Percentiles rank a stretch among this genome's conserved stretches.
These are phyloP conservation scores for Nestor notabilis DNA, from an alignment of 2,113 vertebrate genomes.

Conservation along the genomic window DNA sequence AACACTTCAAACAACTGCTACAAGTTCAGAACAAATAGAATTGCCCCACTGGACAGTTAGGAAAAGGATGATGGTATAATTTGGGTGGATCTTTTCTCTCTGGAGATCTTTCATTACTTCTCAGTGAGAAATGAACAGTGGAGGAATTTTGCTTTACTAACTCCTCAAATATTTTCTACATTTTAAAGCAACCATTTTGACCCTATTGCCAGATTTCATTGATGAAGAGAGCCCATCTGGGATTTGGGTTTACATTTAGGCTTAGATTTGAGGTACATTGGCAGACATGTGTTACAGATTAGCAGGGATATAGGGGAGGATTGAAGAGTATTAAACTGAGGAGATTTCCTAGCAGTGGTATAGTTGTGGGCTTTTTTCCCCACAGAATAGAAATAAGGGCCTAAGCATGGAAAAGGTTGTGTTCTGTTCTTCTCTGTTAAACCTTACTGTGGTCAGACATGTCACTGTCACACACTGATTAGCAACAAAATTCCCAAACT, in stretches of 20 bases:
- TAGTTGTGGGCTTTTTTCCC: neutral
- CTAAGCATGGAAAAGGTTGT: neutral
- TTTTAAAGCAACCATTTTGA: neutral
- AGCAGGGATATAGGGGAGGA: neutral
- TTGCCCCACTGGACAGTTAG: neutral
- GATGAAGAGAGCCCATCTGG: neutral
- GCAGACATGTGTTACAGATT: neutral
- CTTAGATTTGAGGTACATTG: neutral
- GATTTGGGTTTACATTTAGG: neutral
- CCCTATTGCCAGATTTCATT: neutral
- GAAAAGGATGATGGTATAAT: neutral
- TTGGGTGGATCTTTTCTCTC: neutral
- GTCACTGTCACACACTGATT: constrained; percentile 1
- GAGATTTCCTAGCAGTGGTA: neutral
- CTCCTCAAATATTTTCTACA: neutral
- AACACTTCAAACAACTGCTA: neutral
- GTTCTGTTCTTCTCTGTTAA: neutral
- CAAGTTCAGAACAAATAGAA: neutral
- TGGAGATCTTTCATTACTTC: neutral
- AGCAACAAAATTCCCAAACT: neutral
- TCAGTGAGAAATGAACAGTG: neutral
- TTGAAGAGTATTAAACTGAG: neutral
- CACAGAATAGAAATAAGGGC: neutral
- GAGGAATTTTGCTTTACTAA: neutral
- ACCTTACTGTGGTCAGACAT: neutral